Percentiles rank a stretch among this genome's conserved stretches.
Evolutionary conservation across 2,113 vertebrate genomes (phyloP).

Genomic region (Terrapene triunguis): DNA sequence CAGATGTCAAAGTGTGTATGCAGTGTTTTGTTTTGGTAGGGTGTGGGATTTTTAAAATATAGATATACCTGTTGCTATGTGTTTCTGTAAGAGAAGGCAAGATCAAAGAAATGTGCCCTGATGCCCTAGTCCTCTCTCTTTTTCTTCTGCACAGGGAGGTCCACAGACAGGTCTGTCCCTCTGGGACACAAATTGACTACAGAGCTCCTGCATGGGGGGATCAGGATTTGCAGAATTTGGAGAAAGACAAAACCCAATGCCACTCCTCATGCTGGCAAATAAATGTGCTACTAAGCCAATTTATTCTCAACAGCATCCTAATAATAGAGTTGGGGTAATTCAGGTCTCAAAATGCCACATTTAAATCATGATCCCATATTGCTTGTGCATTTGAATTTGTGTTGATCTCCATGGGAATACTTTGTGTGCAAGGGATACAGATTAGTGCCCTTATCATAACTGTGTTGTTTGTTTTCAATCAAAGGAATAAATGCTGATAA

Average conservation of each 20-base stretch:
- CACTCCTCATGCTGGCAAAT: neutral
- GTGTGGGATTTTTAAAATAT: neutral
- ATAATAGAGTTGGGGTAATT: neutral
- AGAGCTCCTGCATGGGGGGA: neutral
- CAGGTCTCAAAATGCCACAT: neutral
- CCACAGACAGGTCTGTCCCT: neutral
- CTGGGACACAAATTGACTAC: neutral
- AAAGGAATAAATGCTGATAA: fast-evolving
- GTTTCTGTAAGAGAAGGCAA: neutral
- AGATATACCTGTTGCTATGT: neutral
- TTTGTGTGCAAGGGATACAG: neutral
- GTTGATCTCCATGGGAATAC: neutral
- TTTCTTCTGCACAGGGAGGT: neutral
- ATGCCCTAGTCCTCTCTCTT: neutral
- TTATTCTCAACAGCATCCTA: neutral
- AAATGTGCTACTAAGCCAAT: neutral
- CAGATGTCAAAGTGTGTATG: neutral
- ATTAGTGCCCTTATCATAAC: neutral
- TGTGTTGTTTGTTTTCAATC: neutral
- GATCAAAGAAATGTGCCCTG: neutral
- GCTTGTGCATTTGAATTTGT: neutral
- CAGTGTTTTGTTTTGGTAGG: neutral
- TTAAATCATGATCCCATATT: neutral
- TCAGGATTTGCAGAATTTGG: neutral
- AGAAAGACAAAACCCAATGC: neutral